These are phyloP conservation scores for Homarus gammarus DNA, from an alignment of 2,888 invertebrate genomes.

Conservation along the genomic window DNA sequence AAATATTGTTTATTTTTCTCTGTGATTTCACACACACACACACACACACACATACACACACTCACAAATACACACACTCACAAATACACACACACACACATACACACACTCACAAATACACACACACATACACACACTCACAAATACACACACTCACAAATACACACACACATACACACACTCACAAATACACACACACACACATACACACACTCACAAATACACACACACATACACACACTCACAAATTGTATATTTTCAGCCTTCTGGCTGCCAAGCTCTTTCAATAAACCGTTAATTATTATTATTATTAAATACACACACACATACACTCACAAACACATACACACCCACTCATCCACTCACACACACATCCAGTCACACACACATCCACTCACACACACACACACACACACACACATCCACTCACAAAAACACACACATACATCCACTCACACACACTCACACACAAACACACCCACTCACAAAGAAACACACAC, in stretches of 20 bases:
- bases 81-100: background rate
- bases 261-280: too few relatives aligned
- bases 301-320: too few relatives aligned
- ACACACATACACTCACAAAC: background rate
- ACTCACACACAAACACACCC: too few relatives aligned
- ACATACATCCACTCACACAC: too few relatives aligned
- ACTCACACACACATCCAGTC: background rate
- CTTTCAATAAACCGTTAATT: too few relatives aligned
- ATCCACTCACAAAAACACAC: too few relatives aligned
- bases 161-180: slow-evolving; percentile 3
- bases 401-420: too few relatives aligned
- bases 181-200: background rate
- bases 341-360: background rate
- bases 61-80: background rate
- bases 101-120: background rate
- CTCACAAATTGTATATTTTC: too few relatives aligned
- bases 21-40: background rate
- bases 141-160: background rate
- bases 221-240: slow-evolving; percentile 9
- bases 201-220: background rate
- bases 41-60: background rate
- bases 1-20: background rate
- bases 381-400: background rate
- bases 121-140: background rate
- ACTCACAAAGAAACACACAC: too few relatives aligned